Conservation (phyloP, 1,140 invertebrate genomes). For the Halotydeus destructor region DNA sequence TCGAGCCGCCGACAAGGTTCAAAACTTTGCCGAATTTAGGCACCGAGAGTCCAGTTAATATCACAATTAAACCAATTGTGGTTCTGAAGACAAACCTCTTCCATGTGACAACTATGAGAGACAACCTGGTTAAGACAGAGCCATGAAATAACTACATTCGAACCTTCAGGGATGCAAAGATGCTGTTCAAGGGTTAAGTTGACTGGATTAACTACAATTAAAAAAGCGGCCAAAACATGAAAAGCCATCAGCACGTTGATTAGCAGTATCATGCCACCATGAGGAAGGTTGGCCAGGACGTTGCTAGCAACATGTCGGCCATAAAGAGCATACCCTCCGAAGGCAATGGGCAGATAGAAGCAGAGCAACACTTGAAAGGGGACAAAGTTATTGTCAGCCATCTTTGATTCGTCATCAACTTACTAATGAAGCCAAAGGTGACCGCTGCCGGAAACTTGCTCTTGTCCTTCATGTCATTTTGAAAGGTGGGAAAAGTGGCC, state of each 20-base stretch:
- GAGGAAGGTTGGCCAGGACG: conserved; percentile 29
- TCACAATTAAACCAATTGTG: conserved; percentile 39
- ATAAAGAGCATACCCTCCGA: conserved; percentile 36
- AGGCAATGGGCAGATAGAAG: conserved; percentile 35
- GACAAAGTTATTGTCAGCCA: no score
- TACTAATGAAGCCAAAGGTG: conserved; percentile 31
- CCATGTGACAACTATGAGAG: conserved; percentile 47
- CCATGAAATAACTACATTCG: no score
- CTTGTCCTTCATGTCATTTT: conserved; percentile 41
- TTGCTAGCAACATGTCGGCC: conserved; percentile 33
- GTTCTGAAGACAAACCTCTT: conserved; percentile 51
- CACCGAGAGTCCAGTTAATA: conserved; percentile 55
- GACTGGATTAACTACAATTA: conserved; percentile 42
- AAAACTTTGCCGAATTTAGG: conserved; percentile 73
- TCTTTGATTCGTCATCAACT: no score
- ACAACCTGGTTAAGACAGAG: no score
- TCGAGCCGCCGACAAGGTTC: conserved; percentile 60
- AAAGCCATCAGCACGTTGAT: conserved; percentile 37
- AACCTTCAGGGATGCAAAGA: no score
- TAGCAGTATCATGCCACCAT: conserved; percentile 27
- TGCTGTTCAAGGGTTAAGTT: conserved; percentile 45
- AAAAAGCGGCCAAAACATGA: conserved; percentile 38
- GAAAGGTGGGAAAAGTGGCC: conserved; percentile 43
- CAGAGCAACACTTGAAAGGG: no score
- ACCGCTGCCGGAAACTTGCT: conserved; percentile 32